These are phyloP conservation scores for Dasysyrphus albostriatus DNA, from an alignment of 2,888 invertebrate genomes.

Conservation along the genomic window DNA sequence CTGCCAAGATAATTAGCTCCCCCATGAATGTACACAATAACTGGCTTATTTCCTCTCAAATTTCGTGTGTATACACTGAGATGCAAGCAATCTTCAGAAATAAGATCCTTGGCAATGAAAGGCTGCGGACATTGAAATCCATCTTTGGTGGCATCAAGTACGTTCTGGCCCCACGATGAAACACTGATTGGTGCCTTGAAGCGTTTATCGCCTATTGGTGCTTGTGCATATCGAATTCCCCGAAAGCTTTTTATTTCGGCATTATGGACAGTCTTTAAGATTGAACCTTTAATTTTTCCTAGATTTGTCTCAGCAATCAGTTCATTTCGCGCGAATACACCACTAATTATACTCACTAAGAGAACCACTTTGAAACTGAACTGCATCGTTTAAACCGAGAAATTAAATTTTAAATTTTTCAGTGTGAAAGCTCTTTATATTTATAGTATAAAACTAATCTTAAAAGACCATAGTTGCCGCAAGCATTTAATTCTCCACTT, in stretches of 20 bases:
- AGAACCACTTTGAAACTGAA: background rate
- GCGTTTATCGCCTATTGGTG: constrained; percentile 82
- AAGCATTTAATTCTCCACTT: background rate
- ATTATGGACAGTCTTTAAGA: constrained; percentile 82
- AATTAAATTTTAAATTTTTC: background rate
- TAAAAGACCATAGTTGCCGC: background rate
- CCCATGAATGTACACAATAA: constrained; percentile 80
- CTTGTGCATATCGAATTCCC: constrained; percentile 84
- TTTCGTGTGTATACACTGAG: constrained; percentile 86
- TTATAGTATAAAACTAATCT: background rate
- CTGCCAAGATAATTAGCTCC: constrained; percentile 79
- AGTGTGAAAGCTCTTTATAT: background rate
- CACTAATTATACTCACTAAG: background rate
- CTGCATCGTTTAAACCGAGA: background rate
- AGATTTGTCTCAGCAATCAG: constrained; percentile 78
- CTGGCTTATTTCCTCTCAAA: constrained; percentile 71
- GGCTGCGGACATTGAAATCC: constrained; percentile 82
- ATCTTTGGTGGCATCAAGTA: constrained; percentile 82
- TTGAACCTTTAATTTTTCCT: constrained; percentile 83
- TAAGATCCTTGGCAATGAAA: constrained; percentile 61
- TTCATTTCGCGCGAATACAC: background rate
- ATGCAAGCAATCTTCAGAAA: constrained; percentile 87
- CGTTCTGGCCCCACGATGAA: constrained; percentile 79
- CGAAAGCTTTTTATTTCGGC: constrained; percentile 84
- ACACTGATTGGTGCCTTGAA: constrained; percentile 83